A percentile compares a stretch with the other conserved stretches of the same genome.
phyloP scores from a whole-genome alignment of 2,113 vertebrate species.

The Orcinus orca region DNA sequence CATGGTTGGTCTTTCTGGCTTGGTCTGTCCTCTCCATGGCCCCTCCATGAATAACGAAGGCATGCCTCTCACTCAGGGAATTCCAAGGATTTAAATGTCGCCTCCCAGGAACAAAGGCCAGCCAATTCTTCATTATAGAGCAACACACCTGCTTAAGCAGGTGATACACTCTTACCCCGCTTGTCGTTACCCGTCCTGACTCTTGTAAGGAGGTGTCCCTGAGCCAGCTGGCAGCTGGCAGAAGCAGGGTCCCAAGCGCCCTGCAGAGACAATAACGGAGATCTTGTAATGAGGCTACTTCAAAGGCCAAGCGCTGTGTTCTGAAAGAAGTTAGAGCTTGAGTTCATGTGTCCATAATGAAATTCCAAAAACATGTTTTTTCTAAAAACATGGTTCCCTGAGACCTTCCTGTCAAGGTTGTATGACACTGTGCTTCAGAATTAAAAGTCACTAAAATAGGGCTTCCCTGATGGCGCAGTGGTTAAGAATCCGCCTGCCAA shows the following conservation, averaged over 20 bases:
- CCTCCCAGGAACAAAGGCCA: not conserved
- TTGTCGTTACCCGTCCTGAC: not conserved
- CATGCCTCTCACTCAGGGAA: not conserved
- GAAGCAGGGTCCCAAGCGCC: not conserved
- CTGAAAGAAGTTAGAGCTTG: not conserved
- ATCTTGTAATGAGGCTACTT: no score
- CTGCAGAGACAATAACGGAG: not conserved
- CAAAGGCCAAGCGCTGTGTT: not conserved
- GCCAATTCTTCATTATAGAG: not conserved
- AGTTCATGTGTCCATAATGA: not conserved
- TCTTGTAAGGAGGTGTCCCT: not conserved
- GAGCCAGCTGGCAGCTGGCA: not conserved
- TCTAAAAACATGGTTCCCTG: no score
- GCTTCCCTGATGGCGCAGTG: no score
- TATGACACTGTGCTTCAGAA: not conserved
- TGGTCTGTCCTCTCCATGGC: not conserved
- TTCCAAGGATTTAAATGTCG: not conserved
- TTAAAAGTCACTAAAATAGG: not conserved
- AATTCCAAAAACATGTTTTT: no score
- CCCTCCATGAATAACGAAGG: accelerated
- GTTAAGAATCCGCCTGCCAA: no score
- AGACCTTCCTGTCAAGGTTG: not conserved
- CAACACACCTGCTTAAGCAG: not conserved
- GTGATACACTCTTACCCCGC: accelerated
- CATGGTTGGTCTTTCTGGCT: not conserved